Evolutionary conservation across 2,797 vertebrate species (phyloP).

Genomic region (Hypotaenidia okinawae): DNA sequence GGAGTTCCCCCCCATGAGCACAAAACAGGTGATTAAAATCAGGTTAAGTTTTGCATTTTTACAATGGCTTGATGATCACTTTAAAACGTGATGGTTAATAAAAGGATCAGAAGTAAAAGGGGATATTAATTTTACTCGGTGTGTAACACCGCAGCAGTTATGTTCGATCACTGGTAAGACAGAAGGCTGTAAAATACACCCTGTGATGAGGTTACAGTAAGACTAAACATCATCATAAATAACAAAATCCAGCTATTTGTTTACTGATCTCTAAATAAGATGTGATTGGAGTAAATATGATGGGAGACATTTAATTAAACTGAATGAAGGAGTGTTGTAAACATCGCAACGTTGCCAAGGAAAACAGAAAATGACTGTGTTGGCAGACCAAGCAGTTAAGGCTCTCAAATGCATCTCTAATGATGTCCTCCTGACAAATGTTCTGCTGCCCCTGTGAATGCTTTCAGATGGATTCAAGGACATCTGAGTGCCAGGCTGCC

Average conservation of each 20-base stretch:
- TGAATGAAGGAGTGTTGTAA: slow-evolving; percentile 36
- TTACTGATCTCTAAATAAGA: slow-evolving; percentile 79
- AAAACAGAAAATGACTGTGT: slow-evolving; percentile 39
- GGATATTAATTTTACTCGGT: slow-evolving; percentile 59
- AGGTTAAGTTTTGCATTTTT: background rate
- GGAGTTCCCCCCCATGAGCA: background rate
- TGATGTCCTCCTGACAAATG: slow-evolving; percentile 62
- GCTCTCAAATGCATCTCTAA: background rate
- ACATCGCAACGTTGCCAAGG: slow-evolving; percentile 12
- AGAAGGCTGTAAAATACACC: slow-evolving; percentile 56
- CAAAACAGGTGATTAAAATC: background rate
- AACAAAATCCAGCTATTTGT: slow-evolving; percentile 73
- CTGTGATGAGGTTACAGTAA: slow-evolving; percentile 9
- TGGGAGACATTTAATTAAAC: slow-evolving; percentile 81
- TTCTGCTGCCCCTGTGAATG: slow-evolving; percentile 27
- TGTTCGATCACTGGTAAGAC: slow-evolving; percentile 59
- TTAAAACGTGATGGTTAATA: slow-evolving; percentile 6
- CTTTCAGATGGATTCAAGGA: slow-evolving; percentile 52
- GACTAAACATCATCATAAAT: slow-evolving; percentile 67
- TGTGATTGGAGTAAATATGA: slow-evolving; percentile 76
- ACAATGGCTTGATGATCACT: background rate
- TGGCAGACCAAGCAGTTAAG: slow-evolving; percentile 5
- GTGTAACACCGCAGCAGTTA: slow-evolving; percentile 31
- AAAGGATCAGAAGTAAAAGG: slow-evolving; percentile 46
- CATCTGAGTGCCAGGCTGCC: slow-evolving; percentile 31